A percentile compares a stretch with the other conserved stretches of the same genome.
Evolutionary conservation across 2,797 vertebrate genomes (phyloP).

Genomic region (Labeo calbasu): DNA sequence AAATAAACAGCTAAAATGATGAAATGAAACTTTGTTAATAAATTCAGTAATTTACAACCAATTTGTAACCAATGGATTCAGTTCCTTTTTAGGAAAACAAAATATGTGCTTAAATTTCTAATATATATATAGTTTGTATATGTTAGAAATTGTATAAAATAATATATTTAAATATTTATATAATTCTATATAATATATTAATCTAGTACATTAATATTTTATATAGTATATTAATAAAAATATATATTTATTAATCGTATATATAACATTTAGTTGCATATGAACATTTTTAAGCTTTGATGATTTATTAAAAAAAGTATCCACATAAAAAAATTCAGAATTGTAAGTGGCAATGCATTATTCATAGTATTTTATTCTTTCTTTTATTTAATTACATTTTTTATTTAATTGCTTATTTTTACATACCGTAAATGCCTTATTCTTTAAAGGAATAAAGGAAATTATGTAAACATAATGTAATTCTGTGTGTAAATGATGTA

Average conservation of each 20-base stretch:
- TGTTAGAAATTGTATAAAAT: neutral
- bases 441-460: neutral
- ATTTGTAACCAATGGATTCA: neutral
- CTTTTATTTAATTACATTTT: neutral
- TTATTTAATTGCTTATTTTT: too few species aligned
- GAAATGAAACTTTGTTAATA: neutral
- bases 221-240: neutral
- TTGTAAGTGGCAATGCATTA: neutral
- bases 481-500: neutral
- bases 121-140: neutral
- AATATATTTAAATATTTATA: neutral
- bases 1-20: neutral
- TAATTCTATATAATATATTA: neutral
- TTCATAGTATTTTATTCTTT: neutral
- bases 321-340: neutral
- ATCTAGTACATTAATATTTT: neutral
- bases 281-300: neutral
- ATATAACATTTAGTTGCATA: neutral
- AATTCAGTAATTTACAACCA: neutral
- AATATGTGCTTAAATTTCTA: neutral
- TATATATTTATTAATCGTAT: neutral
- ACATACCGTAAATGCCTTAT: too few species aligned
- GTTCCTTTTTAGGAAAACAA: neutral
- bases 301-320: neutral
- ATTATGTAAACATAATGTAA: neutral